phyloP scores from a whole-genome alignment of 1,140 invertebrate species.

The Copidosoma floridanum region DNA sequence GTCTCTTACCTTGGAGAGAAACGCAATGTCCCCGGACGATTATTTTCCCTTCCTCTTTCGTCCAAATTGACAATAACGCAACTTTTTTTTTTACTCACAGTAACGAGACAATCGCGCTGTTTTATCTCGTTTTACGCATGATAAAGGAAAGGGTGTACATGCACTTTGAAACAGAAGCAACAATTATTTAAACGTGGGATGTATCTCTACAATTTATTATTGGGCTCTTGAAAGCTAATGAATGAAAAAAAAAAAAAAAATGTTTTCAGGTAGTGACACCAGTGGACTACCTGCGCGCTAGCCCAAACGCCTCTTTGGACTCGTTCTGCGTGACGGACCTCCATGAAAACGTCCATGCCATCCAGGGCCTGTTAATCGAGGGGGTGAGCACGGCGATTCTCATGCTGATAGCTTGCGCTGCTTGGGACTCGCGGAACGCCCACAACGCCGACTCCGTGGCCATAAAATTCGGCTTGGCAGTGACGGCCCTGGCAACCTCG shows the following conservation, averaged over 20 bases:
- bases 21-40: no score
- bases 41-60: no score
- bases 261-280: conserved; percentile 54
- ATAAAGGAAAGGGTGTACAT: no score
- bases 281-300: conserved; percentile 22
- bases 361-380: conserved; percentile 63
- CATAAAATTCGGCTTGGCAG: conserved; percentile 58
- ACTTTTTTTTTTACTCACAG: no score
- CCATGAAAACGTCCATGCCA: conserved; percentile 47
- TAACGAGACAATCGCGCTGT: no score
- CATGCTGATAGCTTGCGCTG: conserved; percentile 68
- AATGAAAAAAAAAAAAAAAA: neutral
- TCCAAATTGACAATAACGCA: no score
- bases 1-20: no score
- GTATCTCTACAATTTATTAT: no score
- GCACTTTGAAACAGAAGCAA: no score
- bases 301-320: conserved; percentile 28
- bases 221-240: neutral
- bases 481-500: conserved; percentile 53
- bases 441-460: conserved; percentile 55
- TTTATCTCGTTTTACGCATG: no score
- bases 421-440: conserved; percentile 59
- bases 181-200: no score
- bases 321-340: conserved; percentile 62
- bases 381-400: conserved; percentile 67